Evolutionary conservation across 2,888 invertebrate genomes (phyloP), one percentile per base, ranked within the genome.

Genomic region (Halictus quadricinctus): DNA sequence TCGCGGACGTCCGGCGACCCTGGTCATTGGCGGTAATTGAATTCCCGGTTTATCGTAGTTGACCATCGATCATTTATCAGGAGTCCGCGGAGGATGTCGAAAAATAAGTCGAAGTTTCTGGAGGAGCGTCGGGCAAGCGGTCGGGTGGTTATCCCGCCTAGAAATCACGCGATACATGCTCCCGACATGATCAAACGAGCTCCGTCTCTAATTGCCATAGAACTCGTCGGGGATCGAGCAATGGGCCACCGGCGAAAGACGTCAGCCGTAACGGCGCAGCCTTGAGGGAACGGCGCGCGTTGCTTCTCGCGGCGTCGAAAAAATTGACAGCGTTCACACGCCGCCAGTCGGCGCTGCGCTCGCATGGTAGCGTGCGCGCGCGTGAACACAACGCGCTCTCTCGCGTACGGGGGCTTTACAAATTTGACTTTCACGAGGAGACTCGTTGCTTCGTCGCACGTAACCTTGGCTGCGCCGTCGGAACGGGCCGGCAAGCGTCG

Each of bases 391-490:
- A 25, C 66, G 60, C 83, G 75, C 60, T 72, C 79, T 41, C 66
- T 75, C 48, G 21, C 76, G 72, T 70, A 80, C 83, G 18, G 21
- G 73, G 86, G 79, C 76, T 87, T 87, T 81, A 83, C 84, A 85
- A 88, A 88, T 88, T 88, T 88, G 88, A 88, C 88, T 88, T 88
- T 88, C 88, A 88, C 88, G 87, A 87, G 83, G 73, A 78, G 86
- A 87, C 86, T 87, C 86, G 85, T 79, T 79, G 83, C 72, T 81
- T 76, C 85, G 84, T 80, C 80, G 77, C 80, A 87, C 81, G 83
- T 88, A 89, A 89, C 88, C 87, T 90, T 89, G 90, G 87, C 84
- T 80, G 82, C 74, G 86, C n/a, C 81, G 80, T 76, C 84, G 79
- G 73, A 77, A 69, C 84, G 84, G 70, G 85, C 79, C 60, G 60